These are phyloP conservation scores for Drosophila kikkawai DNA, from an alignment of 1,140 invertebrate species.

Conservation along the genomic window DNA sequence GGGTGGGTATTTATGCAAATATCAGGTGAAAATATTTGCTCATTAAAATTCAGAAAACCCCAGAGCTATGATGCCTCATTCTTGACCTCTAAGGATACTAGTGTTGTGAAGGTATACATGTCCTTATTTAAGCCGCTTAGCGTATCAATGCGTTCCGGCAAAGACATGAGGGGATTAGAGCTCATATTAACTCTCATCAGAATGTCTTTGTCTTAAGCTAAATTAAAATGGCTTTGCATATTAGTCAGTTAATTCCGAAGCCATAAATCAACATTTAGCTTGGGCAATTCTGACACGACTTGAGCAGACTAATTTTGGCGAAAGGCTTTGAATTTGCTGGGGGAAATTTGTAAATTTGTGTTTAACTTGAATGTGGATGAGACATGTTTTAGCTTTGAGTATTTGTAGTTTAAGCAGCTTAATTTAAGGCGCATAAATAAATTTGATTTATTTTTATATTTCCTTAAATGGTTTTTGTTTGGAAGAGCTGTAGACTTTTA, in stretches of 20 bases:
- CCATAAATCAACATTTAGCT: slow-evolving; percentile 37
- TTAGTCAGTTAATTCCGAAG: slow-evolving; percentile 39
- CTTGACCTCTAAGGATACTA: slow-evolving; percentile 3
- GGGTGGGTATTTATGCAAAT: slow-evolving; percentile 55
- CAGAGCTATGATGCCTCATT: background rate
- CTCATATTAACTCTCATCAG: slow-evolving; percentile 8
- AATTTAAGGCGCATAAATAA: background rate
- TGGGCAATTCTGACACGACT: slow-evolving; percentile 18
- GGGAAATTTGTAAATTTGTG: background rate
- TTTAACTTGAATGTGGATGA: background rate
- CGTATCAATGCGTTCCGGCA: slow-evolving; percentile 1
- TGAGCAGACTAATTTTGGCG: slow-evolving; percentile 10
- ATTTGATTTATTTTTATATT: background rate
- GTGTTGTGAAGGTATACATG: background rate
- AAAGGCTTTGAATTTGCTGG: background rate
- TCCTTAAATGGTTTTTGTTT: background rate
- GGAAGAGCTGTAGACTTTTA: background rate
- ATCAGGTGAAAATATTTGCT: slow-evolving; percentile 30
- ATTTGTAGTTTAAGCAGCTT: background rate
- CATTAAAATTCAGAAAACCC: slow-evolving; percentile 3
- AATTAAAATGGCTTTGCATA: slow-evolving; percentile 33
- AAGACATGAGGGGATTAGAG: slow-evolving; percentile 13
- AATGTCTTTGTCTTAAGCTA: slow-evolving; percentile 11
- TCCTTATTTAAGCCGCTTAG: slow-evolving; percentile 32
- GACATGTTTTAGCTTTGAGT: background rate